A percentile compares a stretch with the other conserved stretches of the same genome.
phyloP scores from a whole-genome alignment of 2,888 invertebrate species.

The Anthophora plumipes region DNA sequence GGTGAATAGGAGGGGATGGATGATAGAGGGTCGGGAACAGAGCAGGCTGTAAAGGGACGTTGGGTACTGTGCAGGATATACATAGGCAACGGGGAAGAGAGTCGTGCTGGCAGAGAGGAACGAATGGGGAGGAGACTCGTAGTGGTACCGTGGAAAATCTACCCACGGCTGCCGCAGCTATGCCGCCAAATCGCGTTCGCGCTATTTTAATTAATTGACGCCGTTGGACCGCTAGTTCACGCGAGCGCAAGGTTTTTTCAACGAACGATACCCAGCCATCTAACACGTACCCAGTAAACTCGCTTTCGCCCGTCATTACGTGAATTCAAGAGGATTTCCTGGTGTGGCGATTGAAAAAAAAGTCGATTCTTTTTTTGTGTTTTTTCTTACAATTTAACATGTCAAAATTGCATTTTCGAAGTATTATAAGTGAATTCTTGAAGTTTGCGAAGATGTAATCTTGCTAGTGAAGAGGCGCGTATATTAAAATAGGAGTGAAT shows the following conservation, averaged over 20 bases:
- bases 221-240: slow-evolving; percentile 48
- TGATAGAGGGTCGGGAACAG: slow-evolving; percentile 62
- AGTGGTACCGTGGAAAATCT: slow-evolving; percentile 76
- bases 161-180: slow-evolving; percentile 78
- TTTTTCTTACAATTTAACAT: too few species aligned
- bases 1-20: slow-evolving; percentile 61
- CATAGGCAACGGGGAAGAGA: slow-evolving; percentile 65
- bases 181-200: slow-evolving; percentile 81
- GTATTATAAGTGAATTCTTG: too few species aligned
- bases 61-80: slow-evolving; percentile 48
- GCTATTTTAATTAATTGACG: slow-evolving; percentile 83
- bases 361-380: too few species aligned
- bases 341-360: too few species aligned
- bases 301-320: slow-evolving; percentile 26
- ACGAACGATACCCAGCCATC: slow-evolving; percentile 16
- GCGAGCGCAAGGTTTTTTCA: slow-evolving; percentile 26
- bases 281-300: slow-evolving; percentile 21
- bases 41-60: slow-evolving; percentile 59
- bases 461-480: too few species aligned
- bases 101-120: slow-evolving; percentile 64
- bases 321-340: too few species aligned
- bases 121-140: slow-evolving; percentile 53
- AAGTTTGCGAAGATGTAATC: too few species aligned
- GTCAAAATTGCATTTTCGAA: too few species aligned
- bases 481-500: too few species aligned